These are phyloP conservation scores for Loris lydekkerianus DNA, from an alignment of 2,797 vertebrate genomes.

Conservation along the genomic window DNA sequence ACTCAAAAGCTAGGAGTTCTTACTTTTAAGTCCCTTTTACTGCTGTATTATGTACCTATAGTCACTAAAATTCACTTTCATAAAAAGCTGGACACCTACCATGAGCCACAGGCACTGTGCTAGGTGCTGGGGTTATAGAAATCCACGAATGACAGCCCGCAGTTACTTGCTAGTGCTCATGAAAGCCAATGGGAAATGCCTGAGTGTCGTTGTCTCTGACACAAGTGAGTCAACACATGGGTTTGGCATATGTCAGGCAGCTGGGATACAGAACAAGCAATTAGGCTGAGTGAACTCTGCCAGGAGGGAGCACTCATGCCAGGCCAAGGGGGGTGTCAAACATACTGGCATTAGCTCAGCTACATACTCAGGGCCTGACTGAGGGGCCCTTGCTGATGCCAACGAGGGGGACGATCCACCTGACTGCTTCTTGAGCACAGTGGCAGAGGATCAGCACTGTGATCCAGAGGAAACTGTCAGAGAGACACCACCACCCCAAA, in stretches of 20 bases:
- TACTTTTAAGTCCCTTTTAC: neutral
- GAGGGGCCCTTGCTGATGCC: constrained; percentile 59
- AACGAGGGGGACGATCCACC: neutral
- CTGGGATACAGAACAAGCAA: constrained; percentile 78
- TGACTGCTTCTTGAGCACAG: constrained; percentile 59
- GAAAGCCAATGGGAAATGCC: constrained; percentile 63
- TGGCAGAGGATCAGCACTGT: no score
- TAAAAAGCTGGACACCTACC: neutral
- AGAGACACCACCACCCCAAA: neutral
- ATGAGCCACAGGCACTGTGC: neutral
- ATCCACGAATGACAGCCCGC: neutral
- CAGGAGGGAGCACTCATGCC: constrained; percentile 43
- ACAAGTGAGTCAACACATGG: constrained; percentile 72
- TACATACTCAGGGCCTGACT: neutral
- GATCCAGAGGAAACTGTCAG: neutral
- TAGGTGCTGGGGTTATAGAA: neutral
- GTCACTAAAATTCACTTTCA: constrained; percentile 14
- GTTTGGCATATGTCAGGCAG: constrained; percentile 73
- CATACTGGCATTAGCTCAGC: neutral
- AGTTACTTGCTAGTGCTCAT: neutral
- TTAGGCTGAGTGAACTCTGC: constrained; percentile 63
- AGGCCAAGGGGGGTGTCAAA: constrained; percentile 53
- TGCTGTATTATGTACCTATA: neutral
- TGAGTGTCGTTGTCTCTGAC: neutral
- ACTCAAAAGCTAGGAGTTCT: neutral